Conservation (phyloP, 2,888 invertebrate species). For the Pristionchus entomophagus region DNA sequence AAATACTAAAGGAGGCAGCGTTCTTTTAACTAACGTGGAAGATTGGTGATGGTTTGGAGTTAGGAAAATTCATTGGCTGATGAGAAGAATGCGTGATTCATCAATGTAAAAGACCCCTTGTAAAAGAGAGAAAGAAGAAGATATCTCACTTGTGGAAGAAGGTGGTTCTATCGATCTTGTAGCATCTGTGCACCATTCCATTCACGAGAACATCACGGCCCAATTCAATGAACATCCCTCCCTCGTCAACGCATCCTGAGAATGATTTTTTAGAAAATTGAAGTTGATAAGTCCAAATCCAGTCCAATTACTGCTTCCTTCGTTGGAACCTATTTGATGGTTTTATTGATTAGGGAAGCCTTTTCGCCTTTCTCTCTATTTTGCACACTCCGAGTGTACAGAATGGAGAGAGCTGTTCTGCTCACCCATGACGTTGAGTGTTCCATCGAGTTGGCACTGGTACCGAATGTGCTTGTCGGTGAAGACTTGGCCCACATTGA, state of each 20-base stretch:
- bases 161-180: constrained; percentile 69
- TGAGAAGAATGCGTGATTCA: background rate
- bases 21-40: no score
- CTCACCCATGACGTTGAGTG: constrained; percentile 66
- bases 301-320: no score
- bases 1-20: no score
- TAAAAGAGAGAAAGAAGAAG: background rate
- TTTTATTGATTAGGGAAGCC: background rate
- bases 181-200: constrained; percentile 72
- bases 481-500: constrained; percentile 72
- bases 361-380: background rate
- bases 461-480: constrained; percentile 74
- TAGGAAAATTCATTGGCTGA: background rate
- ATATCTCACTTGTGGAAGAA: constrained; percentile 71
- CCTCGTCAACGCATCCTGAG: constrained; percentile 71
- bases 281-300: no score
- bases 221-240: constrained; percentile 69
- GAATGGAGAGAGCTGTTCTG: no score
- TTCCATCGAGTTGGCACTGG: constrained; percentile 69
- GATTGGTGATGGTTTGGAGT: background rate
- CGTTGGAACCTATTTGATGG: no score
- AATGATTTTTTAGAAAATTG: no score
- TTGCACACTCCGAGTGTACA: no score
- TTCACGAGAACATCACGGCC: constrained; percentile 71
- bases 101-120: no score